Conservation (phyloP, 2,113 vertebrate species). For the Heliornis fulica region DNA sequence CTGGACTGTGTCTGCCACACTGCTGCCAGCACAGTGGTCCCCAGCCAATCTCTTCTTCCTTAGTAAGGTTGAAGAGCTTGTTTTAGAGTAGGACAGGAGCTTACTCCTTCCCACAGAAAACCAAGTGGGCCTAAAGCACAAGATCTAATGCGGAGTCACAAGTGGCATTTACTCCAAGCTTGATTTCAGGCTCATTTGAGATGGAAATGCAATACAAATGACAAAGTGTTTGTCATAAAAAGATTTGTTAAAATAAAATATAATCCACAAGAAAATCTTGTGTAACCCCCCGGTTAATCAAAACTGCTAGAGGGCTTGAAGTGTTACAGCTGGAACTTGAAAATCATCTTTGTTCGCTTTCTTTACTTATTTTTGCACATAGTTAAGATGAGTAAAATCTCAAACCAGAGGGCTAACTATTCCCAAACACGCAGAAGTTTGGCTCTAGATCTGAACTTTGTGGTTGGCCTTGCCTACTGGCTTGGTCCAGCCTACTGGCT, state of each 20-base stretch:
- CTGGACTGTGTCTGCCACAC: not conserved
- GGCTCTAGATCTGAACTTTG: slow-evolving; percentile 18
- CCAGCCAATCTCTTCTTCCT: not conserved
- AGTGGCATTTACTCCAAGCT: not conserved
- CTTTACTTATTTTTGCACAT: not conserved
- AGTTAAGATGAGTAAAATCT: not conserved
- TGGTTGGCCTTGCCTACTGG: not conserved
- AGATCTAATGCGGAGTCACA: not conserved
- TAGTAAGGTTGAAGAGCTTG: not conserved
- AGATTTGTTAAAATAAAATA: not conserved
- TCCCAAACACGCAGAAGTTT: not conserved
- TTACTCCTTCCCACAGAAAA: not conserved
- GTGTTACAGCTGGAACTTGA: not conserved
- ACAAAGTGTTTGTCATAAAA: not conserved
- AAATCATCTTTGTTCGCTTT: not conserved
- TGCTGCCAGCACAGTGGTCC: not conserved
- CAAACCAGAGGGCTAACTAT: not conserved
- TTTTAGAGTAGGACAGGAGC: not conserved
- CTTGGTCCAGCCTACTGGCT: not conserved
- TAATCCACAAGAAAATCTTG: not conserved
- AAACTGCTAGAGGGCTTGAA: not conserved
- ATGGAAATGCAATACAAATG: not conserved
- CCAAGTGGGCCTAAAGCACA: not conserved
- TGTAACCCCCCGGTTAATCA: not conserved
- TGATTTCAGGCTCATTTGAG: not conserved